Conservation (phyloP, 2,888 invertebrate species). For the Aplocera efformata region DNA sequence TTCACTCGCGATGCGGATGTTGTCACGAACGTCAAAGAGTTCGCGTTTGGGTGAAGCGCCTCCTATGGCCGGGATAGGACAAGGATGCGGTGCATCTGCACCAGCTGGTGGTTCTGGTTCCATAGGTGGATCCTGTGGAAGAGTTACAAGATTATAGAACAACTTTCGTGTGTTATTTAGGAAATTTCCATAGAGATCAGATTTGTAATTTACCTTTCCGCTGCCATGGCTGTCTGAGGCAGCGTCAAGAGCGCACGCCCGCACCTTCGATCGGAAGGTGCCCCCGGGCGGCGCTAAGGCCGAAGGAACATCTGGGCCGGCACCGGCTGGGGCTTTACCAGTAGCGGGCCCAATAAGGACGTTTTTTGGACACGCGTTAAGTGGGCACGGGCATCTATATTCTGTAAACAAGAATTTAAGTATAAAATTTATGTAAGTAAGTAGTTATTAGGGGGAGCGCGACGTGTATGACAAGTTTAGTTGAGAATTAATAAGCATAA, state of each 20-base stretch:
- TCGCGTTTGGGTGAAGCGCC: conserved; percentile 72
- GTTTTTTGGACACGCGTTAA: conserved; percentile 98
- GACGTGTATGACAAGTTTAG: no score
- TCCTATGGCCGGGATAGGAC: conserved; percentile 63
- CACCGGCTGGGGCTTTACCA: conserved; percentile 93
- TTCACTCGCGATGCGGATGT: conserved; percentile 57
- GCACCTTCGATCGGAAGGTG: conserved; percentile 76
- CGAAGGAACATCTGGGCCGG: conserved; percentile 74
- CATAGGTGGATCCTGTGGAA: conserved; percentile 64
- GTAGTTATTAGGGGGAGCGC: no score
- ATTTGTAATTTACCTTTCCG: conserved; percentile 55
- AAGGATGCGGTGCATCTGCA: conserved; percentile 64
- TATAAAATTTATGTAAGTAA: not conserved
- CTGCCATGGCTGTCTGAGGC: conserved; percentile 68
- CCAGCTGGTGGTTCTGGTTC: conserved; percentile 61
- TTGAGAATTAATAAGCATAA: no score
- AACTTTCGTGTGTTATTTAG: not conserved
- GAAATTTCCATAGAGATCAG: no score
- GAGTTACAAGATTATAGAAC: conserved; percentile 1
- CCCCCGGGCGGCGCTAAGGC: conserved; percentile 72
- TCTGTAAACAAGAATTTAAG: conserved; percentile 45
- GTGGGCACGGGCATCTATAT: conserved; percentile 90
- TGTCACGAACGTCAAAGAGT: conserved; percentile 63
- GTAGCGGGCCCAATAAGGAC: conserved; percentile 98
- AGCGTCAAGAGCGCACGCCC: conserved; percentile 67